Evolutionary conservation across 2,797 vertebrate species (phyloP), one percentile per base, ranked within the genome.

Genomic region (Sebastiscus albofasciatus): DNA sequence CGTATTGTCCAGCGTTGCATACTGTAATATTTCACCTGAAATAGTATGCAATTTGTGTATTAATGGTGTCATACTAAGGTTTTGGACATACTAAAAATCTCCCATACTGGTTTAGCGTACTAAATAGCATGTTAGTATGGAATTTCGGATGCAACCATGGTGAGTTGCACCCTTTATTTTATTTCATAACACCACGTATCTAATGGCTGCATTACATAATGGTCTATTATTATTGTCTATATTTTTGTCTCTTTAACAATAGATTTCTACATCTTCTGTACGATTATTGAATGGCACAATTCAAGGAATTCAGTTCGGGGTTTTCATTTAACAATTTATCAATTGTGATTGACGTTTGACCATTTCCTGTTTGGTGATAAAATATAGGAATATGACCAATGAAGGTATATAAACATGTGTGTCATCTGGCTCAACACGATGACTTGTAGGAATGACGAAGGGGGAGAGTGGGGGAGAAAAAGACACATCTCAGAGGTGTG

Each of bases 391-490:
- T 27, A 31, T 65, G 65, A 29, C 16, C 39, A 52, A 11, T 75
- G 34, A 8, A 33, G 16, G 16, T 26, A 64, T 8, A 66, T 31
- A 26, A 79, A 68, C 26, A 55, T 70, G 69, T 64, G 58, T 64
- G 58, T 71, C 39, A 52, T 80, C 20, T 54, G n/a, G 39, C 39
- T 56, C 18, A 64, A 52, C n/a, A 52, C 18, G 59, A 4, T 36
- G 56, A 75, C 71, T 79, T 80, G 34, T 60, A 69, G 58, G 27
- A 68, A 59, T 52, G 54, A 69, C 12, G 7, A 68, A n/a, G 31
- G 14, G 9, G 26, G 20, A 39, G 14, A 39, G 36, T 39, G 14
- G 36, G 36, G 8, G 14, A 33, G 24, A 18, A 74, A 64, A 62
- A 3, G 31, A 24, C 62, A 26, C 29, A 76, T 70, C 18, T 67